Conservation (phyloP, 2,113 vertebrate species). For the Rhodinocichla rosea region DNA sequence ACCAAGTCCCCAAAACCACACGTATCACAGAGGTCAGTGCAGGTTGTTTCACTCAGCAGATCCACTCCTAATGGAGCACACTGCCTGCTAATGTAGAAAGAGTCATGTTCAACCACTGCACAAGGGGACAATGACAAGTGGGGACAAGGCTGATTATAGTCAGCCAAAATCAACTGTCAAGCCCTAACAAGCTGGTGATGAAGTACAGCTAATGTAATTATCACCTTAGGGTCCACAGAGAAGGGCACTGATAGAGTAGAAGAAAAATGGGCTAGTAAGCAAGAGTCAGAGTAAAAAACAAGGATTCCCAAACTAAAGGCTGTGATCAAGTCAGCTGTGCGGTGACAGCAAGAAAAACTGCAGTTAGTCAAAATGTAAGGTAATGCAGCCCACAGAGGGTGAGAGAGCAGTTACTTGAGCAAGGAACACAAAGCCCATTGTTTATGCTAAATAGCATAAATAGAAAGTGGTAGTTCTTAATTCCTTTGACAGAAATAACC, state of each 20-base stretch:
- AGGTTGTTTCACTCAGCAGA: not conserved
- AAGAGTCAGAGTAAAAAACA: conserved; percentile 20
- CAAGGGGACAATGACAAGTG: conserved; percentile 56
- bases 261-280: conserved; percentile 45
- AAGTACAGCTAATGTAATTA: conserved; percentile 58
- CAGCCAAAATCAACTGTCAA: conserved; percentile 57
- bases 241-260: conserved; percentile 18
- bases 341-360: not conserved
- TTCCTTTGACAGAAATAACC: not conserved
- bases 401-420: not conserved
- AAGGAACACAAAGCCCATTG: not conserved
- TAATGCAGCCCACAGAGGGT: not conserved
- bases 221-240: conserved; percentile 44
- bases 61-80: not conserved
- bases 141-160: conserved; percentile 47
- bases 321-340: not conserved
- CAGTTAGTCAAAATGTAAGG: not conserved
- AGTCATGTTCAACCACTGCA: conserved; percentile 9
- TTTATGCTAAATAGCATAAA: not conserved
- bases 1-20: not conserved
- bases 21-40: not conserved
- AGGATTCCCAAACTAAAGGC: conserved; percentile 6
- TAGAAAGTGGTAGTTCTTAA: not conserved
- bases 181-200: conserved; percentile 57
- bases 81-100: not conserved